A percentile compares a stretch with the other conserved stretches of the same genome.
These are phyloP conservation scores for Eupithecia vulgata DNA, from an alignment of 2,888 invertebrate genomes.

Conservation along the genomic window DNA sequence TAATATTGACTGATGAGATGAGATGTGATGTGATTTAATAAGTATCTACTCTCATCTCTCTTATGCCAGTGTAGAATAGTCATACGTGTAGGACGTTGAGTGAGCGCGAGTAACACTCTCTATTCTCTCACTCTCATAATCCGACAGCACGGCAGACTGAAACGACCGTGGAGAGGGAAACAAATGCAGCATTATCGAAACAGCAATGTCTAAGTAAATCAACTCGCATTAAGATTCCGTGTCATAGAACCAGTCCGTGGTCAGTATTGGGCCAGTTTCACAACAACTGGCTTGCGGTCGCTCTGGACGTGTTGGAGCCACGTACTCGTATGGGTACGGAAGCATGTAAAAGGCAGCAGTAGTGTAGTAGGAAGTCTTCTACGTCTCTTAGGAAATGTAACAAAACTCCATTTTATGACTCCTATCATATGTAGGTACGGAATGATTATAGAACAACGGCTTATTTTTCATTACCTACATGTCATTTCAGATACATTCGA, in stretches of 20 bases:
- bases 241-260: conserved; percentile 25
- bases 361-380: background rate
- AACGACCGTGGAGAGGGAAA: background rate
- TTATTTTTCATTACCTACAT: background rate
- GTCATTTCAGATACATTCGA: background rate
- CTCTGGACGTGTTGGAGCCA: conserved; percentile 31
- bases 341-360: background rate
- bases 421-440: background rate
- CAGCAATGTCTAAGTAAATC: background rate
- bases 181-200: background rate
- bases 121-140: too few species aligned
- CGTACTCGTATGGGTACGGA: background rate
- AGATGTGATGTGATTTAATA: too few species aligned
- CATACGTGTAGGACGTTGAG: too few species aligned
- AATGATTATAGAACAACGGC: background rate
- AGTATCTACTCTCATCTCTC: too few species aligned
- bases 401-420: background rate
- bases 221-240: conserved; percentile 16
- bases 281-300: conserved; percentile 37
- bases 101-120: too few species aligned
- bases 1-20: background rate
- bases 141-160: background rate
- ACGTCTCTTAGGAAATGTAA: background rate
- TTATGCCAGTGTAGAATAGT: too few species aligned
- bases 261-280: conserved; percentile 37